Conservation (phyloP, 2,797 vertebrate genomes). For the Cuniculus paca region DNA sequence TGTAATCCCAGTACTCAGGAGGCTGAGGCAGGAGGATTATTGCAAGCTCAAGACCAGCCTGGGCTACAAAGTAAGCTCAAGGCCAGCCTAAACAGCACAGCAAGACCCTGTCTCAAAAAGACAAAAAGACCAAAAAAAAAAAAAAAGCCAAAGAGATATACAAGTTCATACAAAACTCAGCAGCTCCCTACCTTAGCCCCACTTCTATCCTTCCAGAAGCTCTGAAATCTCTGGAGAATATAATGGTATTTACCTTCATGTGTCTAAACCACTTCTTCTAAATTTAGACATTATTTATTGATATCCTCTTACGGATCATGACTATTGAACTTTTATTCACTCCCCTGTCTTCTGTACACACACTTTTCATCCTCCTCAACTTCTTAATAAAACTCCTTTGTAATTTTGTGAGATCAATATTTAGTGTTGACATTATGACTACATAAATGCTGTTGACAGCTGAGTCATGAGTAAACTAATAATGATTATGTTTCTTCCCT, state of each 20-base stretch:
- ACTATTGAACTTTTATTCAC: neutral
- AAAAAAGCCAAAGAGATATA: neutral
- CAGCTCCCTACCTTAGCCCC: neutral
- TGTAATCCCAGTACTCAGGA: too few relatives aligned
- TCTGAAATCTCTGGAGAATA: neutral
- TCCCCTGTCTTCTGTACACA: neutral
- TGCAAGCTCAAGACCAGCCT: too few relatives aligned
- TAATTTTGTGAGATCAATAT: slow-evolving; percentile 17
- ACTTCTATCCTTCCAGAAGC: neutral
- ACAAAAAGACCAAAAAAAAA: neutral
- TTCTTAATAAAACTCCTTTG: slow-evolving; percentile 45
- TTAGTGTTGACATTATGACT: slow-evolving; percentile 48
- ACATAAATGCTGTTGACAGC: neutral
- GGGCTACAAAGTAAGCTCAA: too few relatives aligned
- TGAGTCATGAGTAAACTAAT: slow-evolving; percentile 47
- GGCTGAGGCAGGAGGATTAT: too few relatives aligned
- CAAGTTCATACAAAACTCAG: neutral
- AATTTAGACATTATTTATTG: neutral
- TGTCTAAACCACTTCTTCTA: neutral
- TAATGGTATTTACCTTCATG: neutral
- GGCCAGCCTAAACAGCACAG: too few relatives aligned
- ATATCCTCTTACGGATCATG: neutral
- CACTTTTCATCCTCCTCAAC: neutral
- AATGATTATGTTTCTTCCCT: slow-evolving; percentile 58
- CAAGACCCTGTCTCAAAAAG: too few relatives aligned